Evolutionary conservation across 2,888 invertebrate genomes (phyloP).

Genomic region (Pristionchus exspectatus): DNA sequence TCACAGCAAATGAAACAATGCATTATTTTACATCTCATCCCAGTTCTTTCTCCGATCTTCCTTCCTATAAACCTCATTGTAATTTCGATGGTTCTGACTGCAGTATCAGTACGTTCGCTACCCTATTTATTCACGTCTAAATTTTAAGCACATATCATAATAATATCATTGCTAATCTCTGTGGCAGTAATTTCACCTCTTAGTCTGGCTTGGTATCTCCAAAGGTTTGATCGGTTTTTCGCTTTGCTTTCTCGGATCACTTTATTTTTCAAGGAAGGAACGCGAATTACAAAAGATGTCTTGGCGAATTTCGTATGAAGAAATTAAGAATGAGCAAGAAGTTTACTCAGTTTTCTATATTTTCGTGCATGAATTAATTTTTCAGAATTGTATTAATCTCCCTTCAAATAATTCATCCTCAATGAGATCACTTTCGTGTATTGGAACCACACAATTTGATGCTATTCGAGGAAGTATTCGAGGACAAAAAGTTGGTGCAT

Average conservation of each 20-base stretch:
- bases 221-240: slow-evolving; percentile 52
- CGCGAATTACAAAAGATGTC: slow-evolving; percentile 66
- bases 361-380: neutral
- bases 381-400: neutral
- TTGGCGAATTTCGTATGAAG: slow-evolving; percentile 65
- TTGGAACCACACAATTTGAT: slow-evolving; percentile 49
- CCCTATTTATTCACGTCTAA: neutral
- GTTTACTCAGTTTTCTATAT: neutral
- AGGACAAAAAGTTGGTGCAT: slow-evolving; percentile 43
- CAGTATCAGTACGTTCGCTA: slow-evolving; percentile 62
- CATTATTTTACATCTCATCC: slow-evolving; percentile 11
- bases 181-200: slow-evolving; percentile 61
- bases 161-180: slow-evolving; percentile 54
- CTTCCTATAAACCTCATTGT: slow-evolving; percentile 61
- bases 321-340: slow-evolving; percentile 55
- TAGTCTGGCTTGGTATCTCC: slow-evolving; percentile 64
- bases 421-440: slow-evolving; percentile 48
- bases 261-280: slow-evolving; percentile 60
- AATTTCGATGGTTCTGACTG: slow-evolving; percentile 64
- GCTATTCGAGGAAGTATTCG: slow-evolving; percentile 20
- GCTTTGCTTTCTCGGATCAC: neutral
- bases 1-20: slow-evolving; percentile 10
- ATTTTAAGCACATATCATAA: slow-evolving; percentile 37
- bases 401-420: neutral
- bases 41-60: slow-evolving; percentile 54